A percentile compares a stretch with the other conserved stretches of the same genome.
Conservation (phyloP, 2,888 invertebrate species). For the Oeneis ivallda region DNA sequence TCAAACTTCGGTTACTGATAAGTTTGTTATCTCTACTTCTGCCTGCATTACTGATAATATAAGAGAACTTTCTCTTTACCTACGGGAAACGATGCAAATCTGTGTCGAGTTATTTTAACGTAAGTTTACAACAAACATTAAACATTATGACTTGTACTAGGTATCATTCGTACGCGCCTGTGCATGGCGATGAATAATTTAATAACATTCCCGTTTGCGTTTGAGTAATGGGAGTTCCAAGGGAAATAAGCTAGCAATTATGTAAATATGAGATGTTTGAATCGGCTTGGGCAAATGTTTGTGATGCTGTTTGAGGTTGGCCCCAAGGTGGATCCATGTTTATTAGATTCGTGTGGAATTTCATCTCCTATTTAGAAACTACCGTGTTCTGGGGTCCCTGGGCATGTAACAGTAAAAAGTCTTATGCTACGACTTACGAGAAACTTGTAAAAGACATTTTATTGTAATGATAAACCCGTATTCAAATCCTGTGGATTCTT, state of each 20-base stretch:
- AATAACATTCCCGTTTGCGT: slow-evolving; percentile 23
- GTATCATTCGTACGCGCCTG: background rate
- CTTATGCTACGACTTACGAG: no score
- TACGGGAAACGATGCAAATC: background rate
- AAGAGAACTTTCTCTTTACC: no score
- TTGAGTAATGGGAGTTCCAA: slow-evolving; percentile 23
- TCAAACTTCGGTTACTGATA: no score
- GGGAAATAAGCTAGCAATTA: slow-evolving; percentile 22
- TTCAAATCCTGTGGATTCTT: no score
- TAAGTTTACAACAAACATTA: slow-evolving; percentile 6
- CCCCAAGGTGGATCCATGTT: background rate
- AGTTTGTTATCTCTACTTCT: no score
- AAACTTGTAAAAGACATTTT: no score
- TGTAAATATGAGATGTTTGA: slow-evolving; percentile 25
- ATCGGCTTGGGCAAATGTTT: slow-evolving; percentile 22
- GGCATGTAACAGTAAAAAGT: no score
- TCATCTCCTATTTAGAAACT: background rate
- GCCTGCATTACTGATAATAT: no score
- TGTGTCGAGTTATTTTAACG: background rate
- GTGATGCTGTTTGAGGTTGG: slow-evolving; percentile 10
- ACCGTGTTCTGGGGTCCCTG: no score
- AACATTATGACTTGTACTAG: slow-evolving; percentile 4
- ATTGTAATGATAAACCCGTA: no score
- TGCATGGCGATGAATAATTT: slow-evolving; percentile 20
- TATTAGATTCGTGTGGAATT: background rate